phyloP scores from a whole-genome alignment of 2,888 invertebrate species.

The Odontomyia ornata region DNA sequence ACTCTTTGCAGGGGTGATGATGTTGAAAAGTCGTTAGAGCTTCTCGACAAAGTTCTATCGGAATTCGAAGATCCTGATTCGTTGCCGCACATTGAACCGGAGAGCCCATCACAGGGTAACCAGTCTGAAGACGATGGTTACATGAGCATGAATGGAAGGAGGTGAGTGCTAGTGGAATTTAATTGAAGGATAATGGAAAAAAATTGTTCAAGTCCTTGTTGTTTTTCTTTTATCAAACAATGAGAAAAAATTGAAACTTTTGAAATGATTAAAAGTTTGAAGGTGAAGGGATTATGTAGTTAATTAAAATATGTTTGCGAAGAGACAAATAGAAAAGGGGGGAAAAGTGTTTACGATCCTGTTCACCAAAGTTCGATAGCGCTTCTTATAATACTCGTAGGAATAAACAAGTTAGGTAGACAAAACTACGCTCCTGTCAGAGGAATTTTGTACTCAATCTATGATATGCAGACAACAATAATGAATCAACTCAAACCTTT shows the following conservation, averaged over 20 bases:
- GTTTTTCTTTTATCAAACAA: not conserved
- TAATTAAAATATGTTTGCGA: too few species aligned
- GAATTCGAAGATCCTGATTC: conserved; percentile 81
- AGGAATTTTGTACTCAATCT: too few species aligned
- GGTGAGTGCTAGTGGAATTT: conserved; percentile 64
- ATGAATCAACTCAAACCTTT: too few species aligned
- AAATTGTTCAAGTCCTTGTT: not conserved
- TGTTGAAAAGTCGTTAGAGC: conserved; percentile 87
- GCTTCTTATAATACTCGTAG: too few species aligned
- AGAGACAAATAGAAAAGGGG: too few species aligned
- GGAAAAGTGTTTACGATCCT: too few species aligned
- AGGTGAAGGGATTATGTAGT: too few species aligned
- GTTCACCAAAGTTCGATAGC: too few species aligned
- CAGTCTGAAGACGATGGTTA: conserved; percentile 92
- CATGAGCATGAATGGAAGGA: conserved; percentile 91
- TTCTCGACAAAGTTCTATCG: conserved; percentile 87
- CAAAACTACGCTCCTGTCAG: too few species aligned
- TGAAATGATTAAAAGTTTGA: not conserved
- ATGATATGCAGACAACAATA: too few species aligned
- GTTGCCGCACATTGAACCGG: conserved; percentile 64
- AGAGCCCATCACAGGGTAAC: conserved; percentile 83
- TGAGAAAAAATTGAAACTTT: not conserved
- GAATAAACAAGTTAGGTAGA: too few species aligned
- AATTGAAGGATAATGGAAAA: not conserved
- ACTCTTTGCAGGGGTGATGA: conserved; percentile 78